Evolutionary conservation across 1,140 invertebrate genomes (phyloP).

Genomic region (Bombus superbus): DNA sequence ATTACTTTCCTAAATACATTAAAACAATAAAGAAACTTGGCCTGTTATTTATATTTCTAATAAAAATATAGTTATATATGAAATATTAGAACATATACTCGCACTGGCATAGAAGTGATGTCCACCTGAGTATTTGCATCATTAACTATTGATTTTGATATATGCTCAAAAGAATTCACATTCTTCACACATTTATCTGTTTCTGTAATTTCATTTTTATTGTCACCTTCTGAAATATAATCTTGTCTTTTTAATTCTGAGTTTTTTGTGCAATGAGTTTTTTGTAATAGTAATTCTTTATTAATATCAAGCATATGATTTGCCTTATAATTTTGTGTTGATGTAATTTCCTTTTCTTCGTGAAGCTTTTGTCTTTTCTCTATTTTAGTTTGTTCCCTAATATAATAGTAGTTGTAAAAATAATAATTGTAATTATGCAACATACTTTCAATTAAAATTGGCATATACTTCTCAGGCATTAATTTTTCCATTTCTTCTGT

Average conservation of each 20-base stretch:
- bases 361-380: constrained; percentile 58
- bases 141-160: constrained; percentile 7
- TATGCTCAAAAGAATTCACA: background rate
- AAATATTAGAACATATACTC: constrained; percentile 27
- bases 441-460: constrained; percentile 1
- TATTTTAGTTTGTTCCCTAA: constrained; percentile 50
- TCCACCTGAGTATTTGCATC: constrained; percentile 31
- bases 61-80: background rate
- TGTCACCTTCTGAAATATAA: background rate
- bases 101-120: constrained; percentile 17
- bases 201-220: background rate
- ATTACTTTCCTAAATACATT: constrained; percentile 52
- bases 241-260: background rate
- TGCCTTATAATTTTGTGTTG: background rate
- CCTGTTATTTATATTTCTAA: background rate
- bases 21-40: background rate
- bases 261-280: constrained; percentile 54
- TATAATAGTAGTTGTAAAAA: constrained; percentile 7
- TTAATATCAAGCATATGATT: background rate
- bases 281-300: constrained; percentile 9
- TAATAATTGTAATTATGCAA: background rate
- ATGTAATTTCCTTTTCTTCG: constrained; percentile 43
- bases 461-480: constrained; percentile 46
- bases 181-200: background rate
- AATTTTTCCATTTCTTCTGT: constrained; percentile 28